Conservation (phyloP, 2,888 invertebrate genomes). For the Pristionchus fissidentatus region DNA sequence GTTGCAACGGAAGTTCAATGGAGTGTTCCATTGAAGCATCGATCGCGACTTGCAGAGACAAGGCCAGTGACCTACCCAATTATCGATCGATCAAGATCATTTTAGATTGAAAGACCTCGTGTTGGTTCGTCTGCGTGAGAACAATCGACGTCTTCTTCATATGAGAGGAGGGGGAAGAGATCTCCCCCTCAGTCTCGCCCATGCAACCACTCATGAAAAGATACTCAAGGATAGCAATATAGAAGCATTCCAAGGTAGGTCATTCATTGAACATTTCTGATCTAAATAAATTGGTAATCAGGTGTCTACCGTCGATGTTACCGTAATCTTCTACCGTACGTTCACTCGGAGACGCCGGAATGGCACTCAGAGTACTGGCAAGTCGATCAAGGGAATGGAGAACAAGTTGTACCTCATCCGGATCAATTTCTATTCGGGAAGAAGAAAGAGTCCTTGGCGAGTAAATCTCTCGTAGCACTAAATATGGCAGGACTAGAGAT, state of each 20-base stretch:
- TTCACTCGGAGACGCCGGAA: conserved; percentile 70
- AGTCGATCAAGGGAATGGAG: not conserved
- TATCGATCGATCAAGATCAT: not conserved
- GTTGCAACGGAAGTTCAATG: conserved; percentile 42
- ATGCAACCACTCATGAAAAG: conserved; percentile 71
- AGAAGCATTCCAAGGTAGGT: conserved; percentile 69
- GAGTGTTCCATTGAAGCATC: conserved; percentile 34
- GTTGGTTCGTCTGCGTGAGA: conserved; percentile 66
- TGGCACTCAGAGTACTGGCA: conserved; percentile 72
- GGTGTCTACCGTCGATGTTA: conserved; percentile 73
- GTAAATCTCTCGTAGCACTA: conserved; percentile 25
- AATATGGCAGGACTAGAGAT: conserved; percentile 47
- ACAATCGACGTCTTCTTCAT: conserved; percentile 69
- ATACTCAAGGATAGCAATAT: conserved; percentile 62
- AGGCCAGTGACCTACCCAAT: not conserved
- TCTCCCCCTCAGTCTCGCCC: conserved; percentile 67
- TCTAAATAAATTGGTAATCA: conserved; percentile 50
- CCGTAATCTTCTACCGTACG: conserved; percentile 67
- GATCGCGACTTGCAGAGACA: conserved; percentile 38
- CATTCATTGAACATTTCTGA: not conserved
- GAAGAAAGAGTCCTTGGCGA: not conserved
- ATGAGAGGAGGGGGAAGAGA: conserved; percentile 58
- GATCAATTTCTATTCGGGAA: conserved; percentile 44
- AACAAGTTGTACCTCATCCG: conserved; percentile 32
- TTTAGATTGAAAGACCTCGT: conserved; percentile 70